Evolutionary conservation across 2,888 invertebrate species (phyloP).

Genomic region (Mesorhabditis sp.): DNA sequence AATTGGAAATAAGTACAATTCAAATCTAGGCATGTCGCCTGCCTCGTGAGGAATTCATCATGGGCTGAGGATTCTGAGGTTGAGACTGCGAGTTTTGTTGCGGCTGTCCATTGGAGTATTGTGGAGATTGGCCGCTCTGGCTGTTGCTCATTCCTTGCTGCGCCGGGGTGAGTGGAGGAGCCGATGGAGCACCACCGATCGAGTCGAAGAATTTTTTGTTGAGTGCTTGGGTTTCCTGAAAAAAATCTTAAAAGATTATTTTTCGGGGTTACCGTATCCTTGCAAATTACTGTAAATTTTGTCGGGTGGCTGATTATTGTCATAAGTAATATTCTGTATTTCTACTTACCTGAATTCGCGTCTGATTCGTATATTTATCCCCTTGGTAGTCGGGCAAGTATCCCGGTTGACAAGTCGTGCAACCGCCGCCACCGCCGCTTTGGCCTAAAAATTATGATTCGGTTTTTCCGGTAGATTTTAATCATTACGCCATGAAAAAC

Average conservation of each 20-base stretch:
- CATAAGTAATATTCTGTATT: not conserved
- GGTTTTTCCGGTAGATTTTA: no score
- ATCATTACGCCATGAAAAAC: no score
- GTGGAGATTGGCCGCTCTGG: not conserved
- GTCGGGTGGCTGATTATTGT: no score
- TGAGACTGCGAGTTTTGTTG: not conserved
- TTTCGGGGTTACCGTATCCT: no score
- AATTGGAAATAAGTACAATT: no score
- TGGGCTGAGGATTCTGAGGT: no score
- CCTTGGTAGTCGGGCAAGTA: slow-evolving; percentile 53
- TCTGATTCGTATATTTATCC: slow-evolving; percentile 45
- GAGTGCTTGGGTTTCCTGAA: slow-evolving; percentile 40
- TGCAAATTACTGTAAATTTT: no score
- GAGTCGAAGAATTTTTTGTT: slow-evolving; percentile 46
- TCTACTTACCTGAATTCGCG: slow-evolving; percentile 27
- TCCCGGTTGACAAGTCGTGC: slow-evolving; percentile 36
- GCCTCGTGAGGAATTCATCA: no score
- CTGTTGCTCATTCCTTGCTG: slow-evolving; percentile 27
- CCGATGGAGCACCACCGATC: slow-evolving; percentile 44
- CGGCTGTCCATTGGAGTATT: not conserved
- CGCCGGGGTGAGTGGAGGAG: slow-evolving; percentile 33
- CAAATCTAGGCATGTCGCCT: no score
- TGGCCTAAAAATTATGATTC: not conserved
- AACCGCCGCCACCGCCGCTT: slow-evolving; percentile 12
- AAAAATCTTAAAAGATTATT: no score